Conservation (phyloP, 1,140 invertebrate species). For the Neoseiulus cucumeris region DNA sequence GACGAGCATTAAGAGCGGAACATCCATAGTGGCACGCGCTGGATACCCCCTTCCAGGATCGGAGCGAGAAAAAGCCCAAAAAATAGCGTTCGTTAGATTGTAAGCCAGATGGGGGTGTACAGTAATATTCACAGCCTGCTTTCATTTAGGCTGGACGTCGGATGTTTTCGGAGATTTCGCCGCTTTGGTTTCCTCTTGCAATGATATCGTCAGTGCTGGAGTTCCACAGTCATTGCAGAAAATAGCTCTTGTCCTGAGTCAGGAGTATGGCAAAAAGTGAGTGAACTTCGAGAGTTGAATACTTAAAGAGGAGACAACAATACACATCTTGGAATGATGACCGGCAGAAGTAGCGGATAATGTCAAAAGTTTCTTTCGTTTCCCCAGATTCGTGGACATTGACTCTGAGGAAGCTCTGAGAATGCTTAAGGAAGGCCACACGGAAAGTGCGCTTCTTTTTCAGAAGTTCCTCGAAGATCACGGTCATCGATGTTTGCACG, state of each 20-base stretch:
- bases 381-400: not conserved
- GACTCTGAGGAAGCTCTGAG: slow-evolving; percentile 28
- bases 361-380: too few relatives aligned
- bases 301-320: too few relatives aligned
- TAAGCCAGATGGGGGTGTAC: too few relatives aligned
- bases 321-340: too few relatives aligned
- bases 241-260: not conserved
- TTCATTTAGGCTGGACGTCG: not conserved
- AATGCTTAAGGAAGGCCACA: slow-evolving; percentile 37
- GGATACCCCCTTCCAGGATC: too few relatives aligned
- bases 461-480: slow-evolving; percentile 43
- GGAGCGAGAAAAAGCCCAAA: too few relatives aligned
- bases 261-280: not conserved
- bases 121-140: too few relatives aligned
- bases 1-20: too few relatives aligned
- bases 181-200: not conserved
- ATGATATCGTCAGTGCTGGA: not conserved
- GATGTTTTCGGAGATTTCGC: not conserved
- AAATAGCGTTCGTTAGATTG: too few relatives aligned
- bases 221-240: not conserved
- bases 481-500: slow-evolving; percentile 48
- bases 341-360: too few relatives aligned
- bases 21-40: too few relatives aligned
- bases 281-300: not conserved
- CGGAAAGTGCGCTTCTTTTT: slow-evolving; percentile 32